A percentile compares a stretch with the other conserved stretches of the same genome.
These are phyloP conservation scores for Lampropteryx suffumata DNA, from an alignment of 2,888 invertebrate genomes.

Conservation along the genomic window DNA sequence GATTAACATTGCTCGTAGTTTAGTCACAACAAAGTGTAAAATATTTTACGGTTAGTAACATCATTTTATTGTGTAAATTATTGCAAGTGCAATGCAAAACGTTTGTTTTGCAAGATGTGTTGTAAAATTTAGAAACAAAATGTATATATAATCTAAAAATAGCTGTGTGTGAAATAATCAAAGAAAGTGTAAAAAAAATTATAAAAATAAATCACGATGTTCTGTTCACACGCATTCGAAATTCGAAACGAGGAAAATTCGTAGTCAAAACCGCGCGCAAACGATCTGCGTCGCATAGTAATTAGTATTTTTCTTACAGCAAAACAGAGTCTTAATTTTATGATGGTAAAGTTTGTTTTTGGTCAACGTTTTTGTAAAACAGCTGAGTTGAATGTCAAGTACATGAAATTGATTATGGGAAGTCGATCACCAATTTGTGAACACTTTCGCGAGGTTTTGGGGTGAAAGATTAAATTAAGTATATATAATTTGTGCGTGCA, in stretches of 20 bases:
- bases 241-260: slow-evolving; percentile 59
- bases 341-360: slow-evolving; percentile 38
- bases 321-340: slow-evolving; percentile 39
- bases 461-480: slow-evolving; percentile 58
- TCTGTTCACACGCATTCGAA: slow-evolving; percentile 49
- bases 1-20: slow-evolving; percentile 23
- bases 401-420: slow-evolving; percentile 70
- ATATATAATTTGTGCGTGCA: slow-evolving; percentile 37
- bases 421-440: slow-evolving; percentile 58
- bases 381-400: slow-evolving; percentile 70
- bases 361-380: slow-evolving; percentile 29
- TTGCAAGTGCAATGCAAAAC: slow-evolving; percentile 35
- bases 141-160: too few species aligned
- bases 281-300: slow-evolving; percentile 50
- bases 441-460: slow-evolving; percentile 63
- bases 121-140: too few species aligned
- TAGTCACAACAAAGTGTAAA: slow-evolving; percentile 16
- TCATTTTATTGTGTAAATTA: slow-evolving; percentile 14
- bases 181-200: too few species aligned
- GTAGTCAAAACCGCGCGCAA: slow-evolving; percentile 39
- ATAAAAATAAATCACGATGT: slow-evolving; percentile 55
- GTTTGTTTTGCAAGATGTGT: slow-evolving; percentile 2
- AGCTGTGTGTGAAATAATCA: too few species aligned
- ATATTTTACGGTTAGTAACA: slow-evolving; percentile 20
- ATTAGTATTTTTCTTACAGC: slow-evolving; percentile 32